Percentiles rank a stretch among this genome's conserved stretches.
Evolutionary conservation across 1,140 invertebrate species (phyloP).

Genomic region (Megalopta genalis): DNA sequence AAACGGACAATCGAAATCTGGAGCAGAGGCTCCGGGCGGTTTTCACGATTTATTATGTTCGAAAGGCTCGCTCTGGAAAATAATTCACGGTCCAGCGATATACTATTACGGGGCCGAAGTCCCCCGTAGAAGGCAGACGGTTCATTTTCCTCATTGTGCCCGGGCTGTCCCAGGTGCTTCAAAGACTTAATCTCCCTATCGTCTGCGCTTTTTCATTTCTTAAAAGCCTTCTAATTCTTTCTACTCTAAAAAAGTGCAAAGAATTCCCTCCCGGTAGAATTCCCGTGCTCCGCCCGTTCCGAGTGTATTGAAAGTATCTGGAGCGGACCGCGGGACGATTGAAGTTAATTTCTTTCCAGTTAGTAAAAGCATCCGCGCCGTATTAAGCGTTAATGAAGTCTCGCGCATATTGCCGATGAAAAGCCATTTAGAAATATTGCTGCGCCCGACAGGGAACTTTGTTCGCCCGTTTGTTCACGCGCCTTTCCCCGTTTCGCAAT

Average conservation of each 20-base stretch:
- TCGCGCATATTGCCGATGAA: neutral
- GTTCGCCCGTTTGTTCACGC: no score
- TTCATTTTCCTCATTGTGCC: slow-evolving; percentile 2
- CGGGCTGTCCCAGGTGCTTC: neutral
- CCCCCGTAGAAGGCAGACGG: neutral
- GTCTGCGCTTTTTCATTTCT: slow-evolving; percentile 6
- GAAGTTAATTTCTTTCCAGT: neutral
- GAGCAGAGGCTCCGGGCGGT: neutral
- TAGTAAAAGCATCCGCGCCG: neutral
- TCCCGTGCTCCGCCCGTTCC: neutral
- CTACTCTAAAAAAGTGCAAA: slow-evolving; percentile 6
- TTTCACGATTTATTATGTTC: slow-evolving; percentile 4
- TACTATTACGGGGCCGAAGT: neutral
- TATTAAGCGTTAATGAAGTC: neutral
- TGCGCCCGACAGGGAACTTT: no score
- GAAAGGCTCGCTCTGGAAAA: neutral
- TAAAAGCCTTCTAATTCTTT: slow-evolving; percentile 6
- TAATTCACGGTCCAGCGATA: slow-evolving; percentile 3
- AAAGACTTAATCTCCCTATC: slow-evolving; percentile 6
- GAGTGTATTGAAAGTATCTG: neutral
- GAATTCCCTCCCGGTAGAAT: neutral
- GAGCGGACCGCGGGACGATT: neutral
- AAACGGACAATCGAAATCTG: neutral
- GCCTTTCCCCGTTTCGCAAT: neutral
- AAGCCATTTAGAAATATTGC: no score